Evolutionary conservation across 1,140 invertebrate genomes (phyloP), one percentile per base, ranked within the genome.

Genomic region (Littorina saxatilis): DNA sequence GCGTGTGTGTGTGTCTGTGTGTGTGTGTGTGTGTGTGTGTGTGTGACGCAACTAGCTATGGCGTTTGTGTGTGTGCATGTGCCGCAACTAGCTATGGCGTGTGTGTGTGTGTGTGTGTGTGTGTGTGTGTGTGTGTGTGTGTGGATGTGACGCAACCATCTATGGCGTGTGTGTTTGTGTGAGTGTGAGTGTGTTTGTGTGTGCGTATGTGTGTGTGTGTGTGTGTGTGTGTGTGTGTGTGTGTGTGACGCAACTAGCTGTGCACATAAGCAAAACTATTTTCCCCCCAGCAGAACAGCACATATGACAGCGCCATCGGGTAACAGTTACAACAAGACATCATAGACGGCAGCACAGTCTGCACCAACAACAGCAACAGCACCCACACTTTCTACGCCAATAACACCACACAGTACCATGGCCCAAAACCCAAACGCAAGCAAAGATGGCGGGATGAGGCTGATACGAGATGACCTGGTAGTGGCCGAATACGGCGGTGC

Each of bases 1-100:
- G 58, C 58, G 40, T 73, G 70, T 52, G 66, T 70, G 40, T 66
- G 77, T 78, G 39, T 20, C n/a, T 58, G 37, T 29, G 39, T 47
- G 47, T 52, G 80, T 43, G 70, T 55, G 73, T 58, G 55, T 50
- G 40, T 47, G 80, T 58, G 23, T 79, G 58, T 80, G 39, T 52
- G 47, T 32, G 80, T 35, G 39, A 23, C 17, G 20, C 17, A 23
- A 3, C 4, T 11, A 13, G 27, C 17, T 11, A 15, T 35, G 40
- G 50, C 47, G 72, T 75, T n/a, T 39, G 55, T 78, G 13, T 29
- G 52, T 63, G 50, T 37, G 73, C 32, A 27, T 78, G 72, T 75
- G 50, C 47, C 13, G 40, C 20, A 43, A n/a, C 29, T 20, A 23
- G 50, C 50, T 3, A 2, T 20, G 4, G 39, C 35, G 39, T 47